Percentiles rank a stretch among this genome's conserved stretches.
These are phyloP conservation scores for Parnassius apollo DNA, from an alignment of 2,888 invertebrate species.

Conservation along the genomic window DNA sequence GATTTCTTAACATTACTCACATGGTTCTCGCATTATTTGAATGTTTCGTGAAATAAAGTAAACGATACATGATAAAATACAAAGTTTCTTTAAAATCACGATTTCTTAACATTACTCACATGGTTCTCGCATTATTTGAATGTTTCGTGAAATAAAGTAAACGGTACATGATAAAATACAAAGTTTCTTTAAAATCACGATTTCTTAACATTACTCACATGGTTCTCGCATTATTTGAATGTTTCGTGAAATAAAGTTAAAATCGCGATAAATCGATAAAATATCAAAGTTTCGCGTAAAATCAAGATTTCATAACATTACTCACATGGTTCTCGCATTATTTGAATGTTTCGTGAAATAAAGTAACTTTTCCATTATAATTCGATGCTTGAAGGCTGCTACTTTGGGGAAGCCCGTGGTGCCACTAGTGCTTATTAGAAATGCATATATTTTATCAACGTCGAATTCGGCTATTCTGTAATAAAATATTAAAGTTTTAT, in stretches of 20 bases:
- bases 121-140: too few species aligned
- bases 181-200: too few species aligned
- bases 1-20: slow-evolving; percentile 18
- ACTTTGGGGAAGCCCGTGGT: slow-evolving; percentile 57
- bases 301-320: not conserved
- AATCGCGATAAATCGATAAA: too few species aligned
- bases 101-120: too few species aligned
- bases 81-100: too few species aligned
- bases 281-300: not conserved
- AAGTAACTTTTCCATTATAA: slow-evolving; percentile 36
- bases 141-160: too few species aligned
- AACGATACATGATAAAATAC: too few species aligned
- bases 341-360: slow-evolving; percentile 11
- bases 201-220: too few species aligned
- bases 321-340: slow-evolving; percentile 21
- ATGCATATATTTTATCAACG: slow-evolving; percentile 44
- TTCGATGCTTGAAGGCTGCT: slow-evolving; percentile 52
- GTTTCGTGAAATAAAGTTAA: too few species aligned
- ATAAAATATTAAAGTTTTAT: slow-evolving; percentile 18
- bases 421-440: slow-evolving; percentile 59
- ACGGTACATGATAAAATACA: too few species aligned
- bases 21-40: slow-evolving; percentile 10
- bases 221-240: too few species aligned
- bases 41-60: slow-evolving; percentile 22
- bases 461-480: slow-evolving; percentile 54